Percentiles rank a stretch among this genome's conserved stretches.
These are phyloP conservation scores for Naja naja DNA, from an alignment of 2,113 vertebrate genomes.

Conservation along the genomic window DNA sequence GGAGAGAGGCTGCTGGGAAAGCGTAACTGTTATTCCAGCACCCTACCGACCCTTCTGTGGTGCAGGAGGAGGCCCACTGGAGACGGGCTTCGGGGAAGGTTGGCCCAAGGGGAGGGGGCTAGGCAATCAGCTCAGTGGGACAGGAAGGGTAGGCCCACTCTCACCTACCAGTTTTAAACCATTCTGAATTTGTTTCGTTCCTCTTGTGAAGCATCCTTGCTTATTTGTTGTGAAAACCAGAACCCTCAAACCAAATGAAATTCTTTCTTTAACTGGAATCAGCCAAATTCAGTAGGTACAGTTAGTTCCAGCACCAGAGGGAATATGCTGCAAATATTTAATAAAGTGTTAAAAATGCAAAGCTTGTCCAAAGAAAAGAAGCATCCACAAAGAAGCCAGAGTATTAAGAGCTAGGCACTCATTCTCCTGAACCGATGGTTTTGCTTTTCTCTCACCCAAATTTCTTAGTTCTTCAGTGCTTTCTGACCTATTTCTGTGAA, in stretches of 20 bases:
- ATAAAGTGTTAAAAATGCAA: neutral
- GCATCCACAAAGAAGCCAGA: neutral
- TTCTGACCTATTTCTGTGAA: neutral
- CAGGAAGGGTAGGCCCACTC: neutral
- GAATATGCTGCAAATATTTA: neutral
- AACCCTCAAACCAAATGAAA: neutral
- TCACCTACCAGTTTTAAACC: neutral
- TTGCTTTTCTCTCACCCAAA: neutral
- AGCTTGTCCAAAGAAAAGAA: neutral
- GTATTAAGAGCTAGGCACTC: neutral
- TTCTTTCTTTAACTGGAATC: neutral
- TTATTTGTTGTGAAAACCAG: neutral
- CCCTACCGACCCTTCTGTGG: neutral
- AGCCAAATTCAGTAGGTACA: neutral
- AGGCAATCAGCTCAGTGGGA: neutral
- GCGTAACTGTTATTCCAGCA: neutral
- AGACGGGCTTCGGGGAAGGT: neutral
- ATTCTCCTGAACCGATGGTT: rapidly evolving
- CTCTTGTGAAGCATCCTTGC: neutral
- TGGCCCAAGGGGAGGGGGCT: neutral
- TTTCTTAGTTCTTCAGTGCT: neutral
- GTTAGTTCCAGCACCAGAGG: neutral
- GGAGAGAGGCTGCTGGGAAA: neutral
- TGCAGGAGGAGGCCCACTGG: neutral
- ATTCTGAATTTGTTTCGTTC: neutral